Evolutionary conservation across 2,888 invertebrate species (phyloP), one percentile per base, ranked within the genome.

Genomic region (Isoperla grammatica): DNA sequence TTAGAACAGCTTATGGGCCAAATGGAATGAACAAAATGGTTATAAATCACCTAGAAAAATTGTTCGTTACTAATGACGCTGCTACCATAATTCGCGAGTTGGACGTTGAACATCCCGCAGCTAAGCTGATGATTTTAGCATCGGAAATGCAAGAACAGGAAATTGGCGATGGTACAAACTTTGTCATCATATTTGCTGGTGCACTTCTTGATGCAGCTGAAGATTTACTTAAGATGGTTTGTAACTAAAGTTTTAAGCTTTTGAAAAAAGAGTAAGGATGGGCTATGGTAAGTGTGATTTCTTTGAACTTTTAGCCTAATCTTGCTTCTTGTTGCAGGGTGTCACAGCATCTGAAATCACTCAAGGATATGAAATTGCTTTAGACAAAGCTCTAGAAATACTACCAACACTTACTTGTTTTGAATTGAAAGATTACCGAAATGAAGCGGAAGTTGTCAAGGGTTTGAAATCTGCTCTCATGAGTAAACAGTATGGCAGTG

Each of bases 1-100:
- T 98, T 20, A 85, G 90, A 65, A 92, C 97, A 19, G 93, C 97
- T 1, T 99, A 95, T 75, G 99, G 99, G 0, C 99, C 99, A 8
- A 95, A 95, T 78, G 99, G 98, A 67, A 90, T 90, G 92, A 99
- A 99, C 76, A 99, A 99, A 81, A 97, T 99, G 92, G 89, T 99
- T 19, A 98, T 99, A 61, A 99, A 99, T 77, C 97, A 99, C 73
- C 83, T 99, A 67, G 97, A 97, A 71, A 99, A 99, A 72, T 86
- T 98, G 68, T 99, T 98, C 78, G 93, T 99, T 2, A 99, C 99
- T 1, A 98, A 95, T 74, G 99, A 99, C 80, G 99, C 98, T 19
- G 98, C 95, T 1, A 99, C 99, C 0, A 98, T 99, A 64, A 90
- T 99, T 68, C 84, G 90, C 65, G 95, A 97, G 74, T 76, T 97